Percentiles rank a stretch among this genome's conserved stretches.
phyloP scores from a whole-genome alignment of 2,888 invertebrate species.

The Petrolisthes manimaculis region DNA sequence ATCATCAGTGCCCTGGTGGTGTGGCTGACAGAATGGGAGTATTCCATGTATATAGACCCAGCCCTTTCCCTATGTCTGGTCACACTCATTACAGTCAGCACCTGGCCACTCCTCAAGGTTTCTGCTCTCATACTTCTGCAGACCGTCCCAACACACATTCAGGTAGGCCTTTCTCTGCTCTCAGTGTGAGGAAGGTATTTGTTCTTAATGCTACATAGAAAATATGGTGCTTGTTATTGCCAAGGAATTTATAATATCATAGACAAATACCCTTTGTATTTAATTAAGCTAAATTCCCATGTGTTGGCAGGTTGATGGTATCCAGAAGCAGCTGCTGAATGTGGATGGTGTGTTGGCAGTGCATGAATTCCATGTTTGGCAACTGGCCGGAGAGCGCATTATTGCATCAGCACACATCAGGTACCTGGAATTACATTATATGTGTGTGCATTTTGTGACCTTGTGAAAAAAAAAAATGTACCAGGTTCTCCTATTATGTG shows the following conservation, averaged over 20 bases:
- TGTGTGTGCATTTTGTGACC: background rate
- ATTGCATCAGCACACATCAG: constrained; percentile 97
- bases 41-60: constrained; percentile 89
- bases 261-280: background rate
- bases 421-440: constrained; percentile 68
- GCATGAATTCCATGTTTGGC: constrained; percentile 99
- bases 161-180: constrained; percentile 70
- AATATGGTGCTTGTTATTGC: background rate
- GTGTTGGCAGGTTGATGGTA: constrained; percentile 80
- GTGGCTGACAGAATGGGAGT: constrained; percentile 77
- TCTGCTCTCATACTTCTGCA: constrained; percentile 95
- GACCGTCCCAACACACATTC: constrained; percentile 98
- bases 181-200: too few relatives aligned
- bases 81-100: constrained; percentile 82
- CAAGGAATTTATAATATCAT: background rate
- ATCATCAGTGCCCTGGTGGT: constrained; percentile 84
- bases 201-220: too few relatives aligned
- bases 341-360: constrained; percentile 95
- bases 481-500: background rate
- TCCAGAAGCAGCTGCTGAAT: constrained; percentile 86
- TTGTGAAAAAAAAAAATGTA: background rate
- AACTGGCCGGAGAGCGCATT: constrained; percentile 94
- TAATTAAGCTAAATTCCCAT: too few relatives aligned
- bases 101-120: constrained; percentile 92
- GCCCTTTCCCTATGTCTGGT: constrained; percentile 91